Evolutionary conservation across 2,113 vertebrate species (phyloP).

Genomic region (Lynx canadensis): DNA sequence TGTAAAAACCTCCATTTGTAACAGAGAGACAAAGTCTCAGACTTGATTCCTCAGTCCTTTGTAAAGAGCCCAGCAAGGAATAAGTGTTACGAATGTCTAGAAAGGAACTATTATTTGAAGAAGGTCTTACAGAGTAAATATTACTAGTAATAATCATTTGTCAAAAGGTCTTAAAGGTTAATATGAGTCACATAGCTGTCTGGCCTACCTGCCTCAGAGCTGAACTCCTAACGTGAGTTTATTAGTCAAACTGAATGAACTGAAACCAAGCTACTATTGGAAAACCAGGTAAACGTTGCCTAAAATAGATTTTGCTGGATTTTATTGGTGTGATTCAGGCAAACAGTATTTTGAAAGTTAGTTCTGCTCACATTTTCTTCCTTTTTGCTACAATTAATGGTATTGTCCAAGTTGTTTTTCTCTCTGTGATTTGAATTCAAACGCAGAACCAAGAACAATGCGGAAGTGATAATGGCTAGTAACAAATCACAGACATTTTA

Average conservation of each 20-base stretch:
- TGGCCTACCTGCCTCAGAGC: not conserved
- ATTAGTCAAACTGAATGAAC: not conserved
- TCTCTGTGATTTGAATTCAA: slow-evolving; percentile 46
- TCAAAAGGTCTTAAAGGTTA: not conserved
- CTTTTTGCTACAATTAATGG: not conserved
- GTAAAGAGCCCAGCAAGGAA: slow-evolving; percentile 6
- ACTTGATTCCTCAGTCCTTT: not conserved
- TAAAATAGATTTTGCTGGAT: not conserved
- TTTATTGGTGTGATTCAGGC: not conserved
- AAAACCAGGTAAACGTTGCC: not conserved
- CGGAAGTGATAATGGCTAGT: not conserved
- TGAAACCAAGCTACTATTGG: not conserved
- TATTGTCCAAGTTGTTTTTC: not conserved
- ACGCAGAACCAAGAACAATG: slow-evolving; percentile 45
- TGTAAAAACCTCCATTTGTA: not conserved
- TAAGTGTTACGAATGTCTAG: not conserved
- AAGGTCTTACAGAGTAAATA: not conserved
- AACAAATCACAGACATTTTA: slow-evolving; percentile 61
- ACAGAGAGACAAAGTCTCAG: not conserved
- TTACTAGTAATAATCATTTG: not conserved
- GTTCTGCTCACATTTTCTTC: not conserved
- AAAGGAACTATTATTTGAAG: not conserved
- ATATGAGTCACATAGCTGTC: not conserved
- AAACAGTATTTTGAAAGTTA: slow-evolving; percentile 40
- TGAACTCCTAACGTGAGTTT: not conserved